Percentiles rank a stretch among this genome's conserved stretches.
Conservation (phyloP, 2,888 invertebrate genomes). For the Ophioninae sp. region DNA sequence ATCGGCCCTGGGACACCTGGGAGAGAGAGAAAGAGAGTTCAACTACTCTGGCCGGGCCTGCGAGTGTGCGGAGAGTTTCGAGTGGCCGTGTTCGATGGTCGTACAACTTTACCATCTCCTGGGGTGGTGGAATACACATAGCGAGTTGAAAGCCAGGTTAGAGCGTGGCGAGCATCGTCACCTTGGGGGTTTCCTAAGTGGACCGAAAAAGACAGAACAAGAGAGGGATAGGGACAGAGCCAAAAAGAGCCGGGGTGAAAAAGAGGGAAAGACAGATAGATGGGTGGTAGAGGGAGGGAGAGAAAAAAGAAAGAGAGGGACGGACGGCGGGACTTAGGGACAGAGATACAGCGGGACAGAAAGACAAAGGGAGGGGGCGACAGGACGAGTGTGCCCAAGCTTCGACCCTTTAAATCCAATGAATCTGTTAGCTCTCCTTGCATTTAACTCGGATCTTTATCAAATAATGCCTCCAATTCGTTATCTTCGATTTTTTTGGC, state of each 20-base stretch:
- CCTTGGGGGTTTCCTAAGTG: constrained; percentile 26
- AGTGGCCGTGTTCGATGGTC: constrained; percentile 50
- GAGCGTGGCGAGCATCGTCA: constrained; percentile 42
- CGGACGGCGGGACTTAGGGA: no score
- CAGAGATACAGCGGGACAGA: no score
- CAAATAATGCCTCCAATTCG: no score
- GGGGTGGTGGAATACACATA: constrained; percentile 14
- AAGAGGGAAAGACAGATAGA: constrained; percentile 18
- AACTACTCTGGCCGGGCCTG: constrained; percentile 47
- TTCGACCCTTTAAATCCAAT: no score
- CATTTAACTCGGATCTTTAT: no score
- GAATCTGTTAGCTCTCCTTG: no score
- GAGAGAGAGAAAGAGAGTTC: constrained; percentile 35
- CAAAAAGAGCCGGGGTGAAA: constrained; percentile 12
- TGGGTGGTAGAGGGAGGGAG: no score
- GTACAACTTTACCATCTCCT: constrained; percentile 54
- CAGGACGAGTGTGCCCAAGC: no score
- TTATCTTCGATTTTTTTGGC: no score
- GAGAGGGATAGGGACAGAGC: constrained; percentile 25
- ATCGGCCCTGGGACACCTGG: constrained; percentile 56
- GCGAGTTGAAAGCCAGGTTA: constrained; percentile 40
- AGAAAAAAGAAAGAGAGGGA: no score
- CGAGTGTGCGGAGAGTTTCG: constrained; percentile 47
- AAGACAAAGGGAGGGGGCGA: no score
- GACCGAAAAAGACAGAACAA: constrained; percentile 15